Evolutionary conservation across 2,888 invertebrate genomes (phyloP), one percentile per base, ranked within the genome.

Genomic region (Apamea monoglypha): DNA sequence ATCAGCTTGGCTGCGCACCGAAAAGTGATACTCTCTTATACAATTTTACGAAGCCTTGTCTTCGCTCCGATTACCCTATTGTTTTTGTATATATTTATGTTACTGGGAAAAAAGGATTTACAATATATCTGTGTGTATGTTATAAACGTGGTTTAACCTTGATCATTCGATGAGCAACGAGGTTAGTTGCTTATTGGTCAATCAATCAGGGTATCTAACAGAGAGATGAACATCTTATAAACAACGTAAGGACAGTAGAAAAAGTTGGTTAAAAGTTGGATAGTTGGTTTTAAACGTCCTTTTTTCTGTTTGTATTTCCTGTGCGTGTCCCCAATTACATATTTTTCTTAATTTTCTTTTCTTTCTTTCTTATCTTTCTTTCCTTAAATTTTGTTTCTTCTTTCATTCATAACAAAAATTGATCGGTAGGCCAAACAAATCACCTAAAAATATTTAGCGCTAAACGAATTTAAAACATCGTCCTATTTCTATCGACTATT

Each of bases 151-250:
- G 36, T 36, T 76, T 64, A 36, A 59, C 81, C 73, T 85, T 73
- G 69, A 21, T 18, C 16, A 21, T 44, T 72, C 81, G 81, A 73
- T 81, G 50, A 69, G 21, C 21, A 70, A 29, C 70, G 40, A 80
- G 85, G 85, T 36, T 81, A 68, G 64, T 47, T 56, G 67, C 14
- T 64, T 64, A 63, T 29, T 81, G 40, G 74, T 71, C 50, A 85
- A 63, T 82, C 81, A 50, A 69, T 81, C 47, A 21, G 44, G 14
- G 50, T 69, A 50, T 72, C 64, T 59, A 80, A 25, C 44, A 12
- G 36, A n/a, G 14, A 71, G 78, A 83, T 70, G 25, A 40, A 21
- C 12, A 29, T 67, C 36, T 71, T 50, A 32, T 72, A 80, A 71
- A 67, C n/a, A 44, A 5, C 4, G 70, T 71, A 81, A 21, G 2